These are phyloP conservation scores for Lanius collurio DNA, from an alignment of 2,113 vertebrate genomes.

Conservation along the genomic window DNA sequence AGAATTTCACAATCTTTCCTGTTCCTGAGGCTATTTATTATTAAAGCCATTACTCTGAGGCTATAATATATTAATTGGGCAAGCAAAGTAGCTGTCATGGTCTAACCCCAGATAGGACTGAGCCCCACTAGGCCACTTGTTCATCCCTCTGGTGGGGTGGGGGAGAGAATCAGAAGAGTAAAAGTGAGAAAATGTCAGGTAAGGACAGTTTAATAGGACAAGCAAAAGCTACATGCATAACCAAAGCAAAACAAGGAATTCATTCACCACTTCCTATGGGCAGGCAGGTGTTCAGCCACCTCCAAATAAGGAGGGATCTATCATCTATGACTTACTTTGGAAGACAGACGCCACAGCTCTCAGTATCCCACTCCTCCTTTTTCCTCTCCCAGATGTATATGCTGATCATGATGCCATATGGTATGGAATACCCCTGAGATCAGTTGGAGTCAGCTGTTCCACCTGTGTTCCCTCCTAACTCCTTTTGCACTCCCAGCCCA, in stretches of 20 bases:
- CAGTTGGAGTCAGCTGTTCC: neutral
- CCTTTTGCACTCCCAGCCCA: neutral
- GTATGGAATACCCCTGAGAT: neutral
- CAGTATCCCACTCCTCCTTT: neutral
- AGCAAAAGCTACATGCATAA: neutral
- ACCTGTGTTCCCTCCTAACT: neutral
- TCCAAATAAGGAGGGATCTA: neutral
- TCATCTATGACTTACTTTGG: fast-evolving
- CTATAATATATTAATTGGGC: neutral
- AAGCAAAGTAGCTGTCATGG: neutral
- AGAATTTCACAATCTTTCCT: neutral
- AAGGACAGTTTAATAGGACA: neutral
- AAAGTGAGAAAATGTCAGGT: neutral
- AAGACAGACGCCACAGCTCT: neutral
- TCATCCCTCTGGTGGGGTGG: neutral
- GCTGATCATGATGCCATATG: neutral
- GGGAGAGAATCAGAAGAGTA: neutral
- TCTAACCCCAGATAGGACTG: neutral
- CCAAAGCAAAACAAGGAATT: neutral
- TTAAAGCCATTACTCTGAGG: neutral
- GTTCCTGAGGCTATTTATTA: neutral
- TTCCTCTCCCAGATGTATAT: neutral
- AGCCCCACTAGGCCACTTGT: fast-evolving
- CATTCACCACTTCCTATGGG: neutral
- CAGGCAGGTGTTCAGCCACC: neutral